Conservation (phyloP, 2,113 vertebrate species). For the Tursiops truncatus region DNA sequence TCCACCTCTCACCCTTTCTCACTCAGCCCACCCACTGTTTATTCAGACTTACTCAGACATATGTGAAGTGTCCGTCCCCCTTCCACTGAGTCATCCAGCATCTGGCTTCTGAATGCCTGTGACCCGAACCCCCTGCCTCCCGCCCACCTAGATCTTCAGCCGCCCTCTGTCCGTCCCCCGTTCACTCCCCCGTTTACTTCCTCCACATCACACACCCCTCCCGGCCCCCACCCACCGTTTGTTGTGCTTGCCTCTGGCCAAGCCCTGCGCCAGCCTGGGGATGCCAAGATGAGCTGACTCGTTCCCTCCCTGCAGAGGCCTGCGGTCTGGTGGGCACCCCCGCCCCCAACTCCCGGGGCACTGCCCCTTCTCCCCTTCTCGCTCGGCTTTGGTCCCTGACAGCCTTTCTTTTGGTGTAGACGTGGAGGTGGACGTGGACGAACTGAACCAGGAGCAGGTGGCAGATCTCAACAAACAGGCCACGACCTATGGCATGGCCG, state of each 20-base stretch:
- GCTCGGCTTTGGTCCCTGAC: neutral
- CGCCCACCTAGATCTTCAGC: neutral
- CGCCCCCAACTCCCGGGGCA: rapidly evolving
- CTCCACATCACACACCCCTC: neutral
- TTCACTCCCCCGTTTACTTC: neutral
- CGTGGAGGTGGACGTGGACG: constrained; percentile 97
- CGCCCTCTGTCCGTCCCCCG: rapidly evolving
- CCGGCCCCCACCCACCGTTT: rapidly evolving
- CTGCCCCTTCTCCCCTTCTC: neutral
- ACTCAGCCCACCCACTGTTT: rapidly evolving
- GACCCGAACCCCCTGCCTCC: neutral
- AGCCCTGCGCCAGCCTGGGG: neutral
- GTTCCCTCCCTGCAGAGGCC: neutral
- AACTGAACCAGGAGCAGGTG: constrained; percentile 93
- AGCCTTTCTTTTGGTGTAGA: constrained; percentile 83
- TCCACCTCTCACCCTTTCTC: neutral
- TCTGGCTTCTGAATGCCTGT: neutral
- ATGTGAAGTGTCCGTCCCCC: neutral
- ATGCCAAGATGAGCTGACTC: neutral
- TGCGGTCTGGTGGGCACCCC: neutral
- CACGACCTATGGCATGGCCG: constrained; percentile 95
- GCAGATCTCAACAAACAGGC: constrained; percentile 95
- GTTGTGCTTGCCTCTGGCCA: neutral
- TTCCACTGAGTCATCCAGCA: neutral
- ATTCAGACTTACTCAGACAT: rapidly evolving